These are phyloP conservation scores for Vireo griseus DNA, from an alignment of 2,797 vertebrate species.

Conservation along the genomic window DNA sequence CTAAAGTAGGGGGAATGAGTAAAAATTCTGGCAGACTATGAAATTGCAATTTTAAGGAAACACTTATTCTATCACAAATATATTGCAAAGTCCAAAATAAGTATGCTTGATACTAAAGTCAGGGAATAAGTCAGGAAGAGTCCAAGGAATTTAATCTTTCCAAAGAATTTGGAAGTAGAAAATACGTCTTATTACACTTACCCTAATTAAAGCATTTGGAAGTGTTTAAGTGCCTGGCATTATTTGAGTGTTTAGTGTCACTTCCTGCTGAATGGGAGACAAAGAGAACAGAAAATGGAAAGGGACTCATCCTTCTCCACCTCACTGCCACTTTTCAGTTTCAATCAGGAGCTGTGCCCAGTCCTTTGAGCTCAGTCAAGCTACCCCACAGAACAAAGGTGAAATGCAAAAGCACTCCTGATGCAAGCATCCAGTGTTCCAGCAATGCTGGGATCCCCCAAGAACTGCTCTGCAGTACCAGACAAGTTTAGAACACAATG, in stretches of 20 bases:
- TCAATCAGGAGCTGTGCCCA: background rate
- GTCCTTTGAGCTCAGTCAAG: background rate
- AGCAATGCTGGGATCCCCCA: fast-evolving
- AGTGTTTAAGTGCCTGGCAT: background rate
- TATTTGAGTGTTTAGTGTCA: background rate
- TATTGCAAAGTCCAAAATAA: background rate
- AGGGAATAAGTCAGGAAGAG: background rate
- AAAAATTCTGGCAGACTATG: background rate
- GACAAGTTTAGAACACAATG: background rate
- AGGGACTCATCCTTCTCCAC: background rate
- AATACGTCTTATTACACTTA: background rate
- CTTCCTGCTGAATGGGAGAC: background rate
- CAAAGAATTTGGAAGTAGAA: background rate
- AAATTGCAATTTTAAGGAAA: background rate
- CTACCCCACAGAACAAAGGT: background rate
- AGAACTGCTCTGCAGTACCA: background rate
- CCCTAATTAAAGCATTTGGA: background rate
- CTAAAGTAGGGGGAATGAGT: background rate
- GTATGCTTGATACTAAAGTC: background rate
- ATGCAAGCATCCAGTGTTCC: background rate
- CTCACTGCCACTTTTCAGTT: background rate
- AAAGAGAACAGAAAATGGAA: background rate
- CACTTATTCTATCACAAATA: background rate
- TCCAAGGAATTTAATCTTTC: background rate
- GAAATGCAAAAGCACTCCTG: background rate